phyloP scores from a whole-genome alignment of 2,888 invertebrate species.

The Congeria kusceri region DNA sequence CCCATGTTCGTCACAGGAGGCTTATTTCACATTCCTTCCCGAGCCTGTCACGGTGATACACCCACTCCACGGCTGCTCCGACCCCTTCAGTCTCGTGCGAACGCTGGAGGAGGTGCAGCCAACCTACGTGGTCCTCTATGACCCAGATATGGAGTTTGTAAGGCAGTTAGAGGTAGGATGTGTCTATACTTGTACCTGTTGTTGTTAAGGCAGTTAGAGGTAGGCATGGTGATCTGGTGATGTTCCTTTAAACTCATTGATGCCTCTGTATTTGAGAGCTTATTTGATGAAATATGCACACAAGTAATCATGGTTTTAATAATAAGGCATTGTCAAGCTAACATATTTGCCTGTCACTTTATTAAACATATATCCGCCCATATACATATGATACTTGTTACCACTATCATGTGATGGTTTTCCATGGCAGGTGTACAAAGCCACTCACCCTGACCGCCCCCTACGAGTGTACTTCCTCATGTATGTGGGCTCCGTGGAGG shows the following conservation, averaged over 20 bases:
- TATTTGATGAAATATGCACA: too few species aligned
- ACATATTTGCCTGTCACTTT: too few species aligned
- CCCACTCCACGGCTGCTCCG: constrained; percentile 82
- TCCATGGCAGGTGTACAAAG: constrained; percentile 88
- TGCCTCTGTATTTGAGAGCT: too few species aligned
- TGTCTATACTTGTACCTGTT: not conserved
- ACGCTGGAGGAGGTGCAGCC: constrained; percentile 90
- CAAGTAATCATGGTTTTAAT: too few species aligned
- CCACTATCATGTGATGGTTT: too few species aligned
- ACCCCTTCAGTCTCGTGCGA: constrained; percentile 89
- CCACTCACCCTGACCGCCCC: constrained; percentile 79
- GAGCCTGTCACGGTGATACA: constrained; percentile 83
- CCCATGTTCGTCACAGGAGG: constrained; percentile 74
- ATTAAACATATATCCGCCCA: too few species aligned
- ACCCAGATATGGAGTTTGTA: constrained; percentile 94
- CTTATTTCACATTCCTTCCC: constrained; percentile 77
- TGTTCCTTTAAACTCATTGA: too few species aligned
- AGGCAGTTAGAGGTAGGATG: constrained; percentile 93
- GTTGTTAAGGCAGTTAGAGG: not conserved
- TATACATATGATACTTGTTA: too few species aligned
- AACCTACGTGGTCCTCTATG: constrained; percentile 94
- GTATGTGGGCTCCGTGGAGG: constrained; percentile 97
- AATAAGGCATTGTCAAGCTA: too few species aligned
- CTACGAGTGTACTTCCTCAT: constrained; percentile 93
- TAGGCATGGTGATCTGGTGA: too few species aligned